Evolutionary conservation across 2,797 vertebrate species (phyloP).

Genomic region (Erithacus rubecula): DNA sequence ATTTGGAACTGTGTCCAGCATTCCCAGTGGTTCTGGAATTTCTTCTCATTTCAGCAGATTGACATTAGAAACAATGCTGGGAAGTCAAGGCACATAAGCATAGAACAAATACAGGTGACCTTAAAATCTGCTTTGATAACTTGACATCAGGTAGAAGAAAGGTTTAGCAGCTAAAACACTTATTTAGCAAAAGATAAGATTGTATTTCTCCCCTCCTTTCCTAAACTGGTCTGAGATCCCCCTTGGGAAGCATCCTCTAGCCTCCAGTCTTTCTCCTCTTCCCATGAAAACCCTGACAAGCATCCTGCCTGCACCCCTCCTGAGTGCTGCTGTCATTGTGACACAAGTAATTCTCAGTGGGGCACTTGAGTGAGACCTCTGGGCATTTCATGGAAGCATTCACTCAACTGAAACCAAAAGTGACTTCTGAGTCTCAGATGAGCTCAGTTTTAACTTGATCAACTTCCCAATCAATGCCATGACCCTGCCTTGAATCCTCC

Average conservation of each 20-base stretch:
- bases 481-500: neutral
- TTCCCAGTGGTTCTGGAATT: neutral
- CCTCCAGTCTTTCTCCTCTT: neutral
- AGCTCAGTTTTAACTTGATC: neutral
- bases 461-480: neutral
- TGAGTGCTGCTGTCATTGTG: neutral
- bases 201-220: neutral
- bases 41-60: neutral
- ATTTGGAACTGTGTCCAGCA: neutral
- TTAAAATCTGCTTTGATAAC: neutral
- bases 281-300: neutral
- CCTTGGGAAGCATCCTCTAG: neutral
- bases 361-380: neutral
- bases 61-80: neutral
- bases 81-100: neutral
- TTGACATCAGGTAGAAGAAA: neutral
- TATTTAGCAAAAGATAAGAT: neutral
- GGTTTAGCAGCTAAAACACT: neutral
- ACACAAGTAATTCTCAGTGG: neutral
- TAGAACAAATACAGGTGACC: neutral
- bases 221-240: neutral
- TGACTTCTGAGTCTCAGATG: neutral
- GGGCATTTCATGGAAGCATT: neutral
- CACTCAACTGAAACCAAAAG: neutral
- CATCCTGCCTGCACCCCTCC: neutral